phyloP scores from a whole-genome alignment of 2,797 vertebrate species.

The Denticeps clupeoides region DNA sequence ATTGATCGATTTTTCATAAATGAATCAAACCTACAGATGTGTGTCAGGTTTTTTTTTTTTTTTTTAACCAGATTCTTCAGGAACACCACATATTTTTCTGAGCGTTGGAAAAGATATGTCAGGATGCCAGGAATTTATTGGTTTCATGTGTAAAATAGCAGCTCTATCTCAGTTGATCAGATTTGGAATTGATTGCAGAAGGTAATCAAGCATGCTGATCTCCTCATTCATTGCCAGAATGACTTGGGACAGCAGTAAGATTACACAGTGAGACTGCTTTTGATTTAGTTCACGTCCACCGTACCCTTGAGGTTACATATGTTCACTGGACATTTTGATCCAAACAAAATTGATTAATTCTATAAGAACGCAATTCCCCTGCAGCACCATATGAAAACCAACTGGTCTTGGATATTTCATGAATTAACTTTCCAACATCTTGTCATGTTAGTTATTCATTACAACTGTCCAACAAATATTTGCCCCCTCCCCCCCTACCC shows the following conservation, averaged over 20 bases:
- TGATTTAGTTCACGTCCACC: not conserved
- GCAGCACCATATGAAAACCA: not conserved
- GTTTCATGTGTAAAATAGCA: conserved; percentile 53
- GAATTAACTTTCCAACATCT: not conserved
- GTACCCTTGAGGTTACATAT: conserved; percentile 1
- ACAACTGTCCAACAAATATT: too few relatives aligned
- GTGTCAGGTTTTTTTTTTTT: conserved; percentile 47
- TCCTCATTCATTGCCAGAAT: not conserved
- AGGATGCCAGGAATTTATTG: conserved; percentile 70
- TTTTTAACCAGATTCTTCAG: conserved; percentile 70
- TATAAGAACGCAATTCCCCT: not conserved
- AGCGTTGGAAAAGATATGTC: conserved; percentile 40
- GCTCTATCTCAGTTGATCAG: not conserved
- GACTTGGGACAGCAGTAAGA: not conserved
- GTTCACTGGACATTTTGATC: not conserved
- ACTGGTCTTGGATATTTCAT: not conserved
- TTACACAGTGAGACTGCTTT: not conserved
- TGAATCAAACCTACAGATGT: conserved; percentile 76
- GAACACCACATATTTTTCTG: conserved; percentile 64
- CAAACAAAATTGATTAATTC: conserved; percentile 8
- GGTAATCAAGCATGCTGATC: not conserved
- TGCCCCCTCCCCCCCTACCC: too few relatives aligned
- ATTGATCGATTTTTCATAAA: conserved; percentile 71
- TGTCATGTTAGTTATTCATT: too few relatives aligned
- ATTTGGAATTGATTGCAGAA: not conserved